Base-by-base conservation (phyloP, 2,888 invertebrate species). In the Lasioglossum villosulum region DNA sequence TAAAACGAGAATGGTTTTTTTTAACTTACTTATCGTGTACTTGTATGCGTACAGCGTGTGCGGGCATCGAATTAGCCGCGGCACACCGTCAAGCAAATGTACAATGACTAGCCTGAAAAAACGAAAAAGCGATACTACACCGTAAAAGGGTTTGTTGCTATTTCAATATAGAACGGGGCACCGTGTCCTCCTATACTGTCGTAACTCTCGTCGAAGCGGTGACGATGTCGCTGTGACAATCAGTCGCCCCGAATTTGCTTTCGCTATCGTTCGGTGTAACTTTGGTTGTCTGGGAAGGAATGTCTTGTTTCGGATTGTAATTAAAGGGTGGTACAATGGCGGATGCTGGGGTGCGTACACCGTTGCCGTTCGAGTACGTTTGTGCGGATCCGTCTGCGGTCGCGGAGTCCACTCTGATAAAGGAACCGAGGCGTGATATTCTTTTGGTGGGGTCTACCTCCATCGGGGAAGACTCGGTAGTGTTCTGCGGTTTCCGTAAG, bases 401-500 rank as follows among this genome's bases (percentile, higher is more conserved):
- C 10, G 92, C 84, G n/a, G 94, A 86, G 75, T 96, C 96, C 75
- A 96, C 95, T 42, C 95, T 92, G 74, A 96, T 95, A 88, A 96
- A 96, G 12, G 96, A 96, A n/a, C 96, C 96, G 78, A 96, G 94
- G 39, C 96, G 95, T 12, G 96, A 96, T 83, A 96, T 91, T 74
- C 96, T 93, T 88, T 96, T 96, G 16, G 94, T 92, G 8, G 93
- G 89, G 76, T 95, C 94, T 34, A 90, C 91, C n/a, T 94, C 94
- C 16, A 78, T 84, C n/a, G 80, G 56, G 56, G 83, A 72, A 19
- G 79, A 75, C 1, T 86, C 88, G 23, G 85, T 84, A 23, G 85
- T 84, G 45, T 86, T 91, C 19, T 91, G 90, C 66, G 92, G 91
- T 71, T 93, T 93, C 71, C 92, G 90, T 72, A 92, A 73, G 16